Base-by-base conservation (phyloP, 2,113 vertebrate species). In the Pantherophis guttatus region DNA sequence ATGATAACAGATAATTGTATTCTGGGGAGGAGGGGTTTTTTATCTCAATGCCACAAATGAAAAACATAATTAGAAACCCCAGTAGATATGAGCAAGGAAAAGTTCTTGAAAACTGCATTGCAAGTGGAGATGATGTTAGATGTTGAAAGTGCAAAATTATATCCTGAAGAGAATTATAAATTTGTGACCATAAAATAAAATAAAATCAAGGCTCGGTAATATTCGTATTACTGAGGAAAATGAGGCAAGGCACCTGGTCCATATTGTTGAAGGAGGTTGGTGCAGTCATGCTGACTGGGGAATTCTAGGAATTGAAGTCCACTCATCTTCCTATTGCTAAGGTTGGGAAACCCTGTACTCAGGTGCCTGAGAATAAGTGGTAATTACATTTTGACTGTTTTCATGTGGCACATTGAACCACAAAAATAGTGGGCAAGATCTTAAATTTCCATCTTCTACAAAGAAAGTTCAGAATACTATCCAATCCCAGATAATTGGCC, bases 21-120 rank as follows among this genome's bases (percentile, higher is more conserved):
- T 33, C 17, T 81, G 75, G 17, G 33, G 17, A 21, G 70, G 33
- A 1, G 15, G 13, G 8, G 33, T 55, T 55, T 55, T 53, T 53
- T 15, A 33, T 90, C n/a, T 44, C 23, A 29, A 87, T 85, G 11
- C 33, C 57, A 93, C 57, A 90, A 24, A 93, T 70, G 48, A 23
- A 88, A 89, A 58, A 89, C 92, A 87, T 90, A 86, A n/a, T 90
- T 93, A 93, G 89, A 90, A 93, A 93, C 89, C 89, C 57, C 50
- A 87, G n/a, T 81, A 87, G 89, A 87, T 58, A 93, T 57, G 55
- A 90, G 57, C 24, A 13, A 86, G 55, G 55, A 65, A 86, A 65
- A 90, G 89, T 86, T 55, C 48, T 90, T 90, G 75, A 65, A 93
- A 90, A 90, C 59, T 65, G 55, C 23, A 93, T 90, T 90, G 89